phyloP scores from a whole-genome alignment of 2,797 vertebrate species.

The Monodelphis domestica region DNA sequence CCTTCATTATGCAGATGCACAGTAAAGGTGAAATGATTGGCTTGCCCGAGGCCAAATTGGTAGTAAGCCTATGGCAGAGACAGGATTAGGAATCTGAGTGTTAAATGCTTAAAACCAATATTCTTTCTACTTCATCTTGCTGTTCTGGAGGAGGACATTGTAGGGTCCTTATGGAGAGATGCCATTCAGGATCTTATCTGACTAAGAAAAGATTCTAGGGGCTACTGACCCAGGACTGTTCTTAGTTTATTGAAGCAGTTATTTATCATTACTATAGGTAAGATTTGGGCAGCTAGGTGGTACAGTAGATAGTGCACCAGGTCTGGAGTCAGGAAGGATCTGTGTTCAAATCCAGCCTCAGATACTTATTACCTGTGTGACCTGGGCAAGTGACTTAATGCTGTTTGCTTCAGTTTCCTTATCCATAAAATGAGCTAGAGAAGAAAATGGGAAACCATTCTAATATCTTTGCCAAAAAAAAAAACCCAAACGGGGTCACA shows the following conservation, averaged over 20 bases:
- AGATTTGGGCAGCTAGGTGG: too few species aligned
- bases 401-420: too few species aligned
- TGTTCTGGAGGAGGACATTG: background rate
- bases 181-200: background rate
- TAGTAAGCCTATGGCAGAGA: background rate
- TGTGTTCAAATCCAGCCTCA: too few species aligned
- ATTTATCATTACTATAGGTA: background rate
- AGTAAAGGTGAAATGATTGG: background rate
- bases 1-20: background rate
- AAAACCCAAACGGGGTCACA: too few species aligned
- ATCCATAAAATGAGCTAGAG: too few species aligned
- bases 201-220: background rate
- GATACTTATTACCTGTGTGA: too few species aligned
- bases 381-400: too few species aligned
- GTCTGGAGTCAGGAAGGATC: too few species aligned
- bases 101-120: background rate
- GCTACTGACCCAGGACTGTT: background rate
- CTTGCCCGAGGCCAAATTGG: background rate
- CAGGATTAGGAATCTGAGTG: background rate
- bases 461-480: too few species aligned
- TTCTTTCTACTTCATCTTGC: background rate
- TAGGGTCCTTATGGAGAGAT: background rate
- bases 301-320: too few species aligned
- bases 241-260: background rate
- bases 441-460: too few species aligned